These are phyloP conservation scores for Hexactinellida sp. DNA, from an alignment of 37 sponge, comb jelly and placozoan genomes.

Conservation along the genomic window DNA sequence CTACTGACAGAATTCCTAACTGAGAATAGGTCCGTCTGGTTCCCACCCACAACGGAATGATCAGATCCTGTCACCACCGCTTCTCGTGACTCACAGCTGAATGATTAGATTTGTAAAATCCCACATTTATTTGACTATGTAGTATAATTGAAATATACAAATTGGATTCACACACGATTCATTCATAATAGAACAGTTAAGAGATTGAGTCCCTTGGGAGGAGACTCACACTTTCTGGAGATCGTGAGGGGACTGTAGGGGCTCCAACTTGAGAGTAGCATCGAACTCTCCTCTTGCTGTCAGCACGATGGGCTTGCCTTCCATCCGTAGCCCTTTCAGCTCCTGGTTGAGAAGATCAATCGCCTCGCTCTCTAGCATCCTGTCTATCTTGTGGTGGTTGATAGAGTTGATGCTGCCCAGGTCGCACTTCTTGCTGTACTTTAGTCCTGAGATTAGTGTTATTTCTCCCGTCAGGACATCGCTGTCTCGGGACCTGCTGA, in stretches of 20 bases:
- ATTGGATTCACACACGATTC: neutral
- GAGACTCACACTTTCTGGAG: conserved; percentile 6
- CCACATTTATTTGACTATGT: neutral
- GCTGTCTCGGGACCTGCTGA: neutral
- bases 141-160: neutral
- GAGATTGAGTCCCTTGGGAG: neutral
- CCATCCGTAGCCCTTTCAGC: neutral
- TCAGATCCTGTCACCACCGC: neutral
- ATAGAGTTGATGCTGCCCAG: conserved; percentile 1
- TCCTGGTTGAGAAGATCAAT: neutral
- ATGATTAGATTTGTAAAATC: neutral
- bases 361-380: neutral
- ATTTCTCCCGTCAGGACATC: neutral
- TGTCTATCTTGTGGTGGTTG: neutral
- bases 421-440: neutral
- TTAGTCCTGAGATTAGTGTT: neutral
- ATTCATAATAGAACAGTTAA: neutral
- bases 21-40: neutral
- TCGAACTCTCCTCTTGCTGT: conserved; percentile 15
- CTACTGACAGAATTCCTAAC: neutral
- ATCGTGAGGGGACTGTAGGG: neutral
- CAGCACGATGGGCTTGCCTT: neutral
- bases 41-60: neutral
- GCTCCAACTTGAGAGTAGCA: neutral
- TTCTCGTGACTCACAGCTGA: neutral